phyloP scores from a whole-genome alignment of 2,797 vertebrate genomes.

The Pyrocephalus nanus region DNA sequence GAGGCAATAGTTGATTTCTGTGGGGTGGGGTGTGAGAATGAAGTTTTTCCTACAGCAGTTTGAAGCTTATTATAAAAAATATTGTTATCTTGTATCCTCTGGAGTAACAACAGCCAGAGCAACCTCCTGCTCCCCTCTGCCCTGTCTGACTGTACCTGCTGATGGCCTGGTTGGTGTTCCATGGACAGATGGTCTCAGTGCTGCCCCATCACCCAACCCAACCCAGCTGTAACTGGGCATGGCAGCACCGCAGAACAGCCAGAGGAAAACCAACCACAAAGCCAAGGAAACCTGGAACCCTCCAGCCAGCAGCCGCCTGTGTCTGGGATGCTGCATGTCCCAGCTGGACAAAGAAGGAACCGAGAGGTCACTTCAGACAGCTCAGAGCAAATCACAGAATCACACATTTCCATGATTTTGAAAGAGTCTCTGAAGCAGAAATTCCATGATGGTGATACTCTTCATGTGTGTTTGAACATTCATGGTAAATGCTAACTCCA shows the following conservation, averaged over 20 bases:
- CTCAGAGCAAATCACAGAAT: accelerated
- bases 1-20: not conserved
- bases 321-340: not conserved
- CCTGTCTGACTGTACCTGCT: not conserved
- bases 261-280: not conserved
- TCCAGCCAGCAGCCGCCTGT: not conserved
- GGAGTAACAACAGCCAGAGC: not conserved
- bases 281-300: not conserved
- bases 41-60: not conserved
- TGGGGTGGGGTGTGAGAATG: not conserved
- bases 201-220: not conserved
- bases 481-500: no score
- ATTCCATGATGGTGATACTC: not conserved
- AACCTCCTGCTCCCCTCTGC: not conserved
- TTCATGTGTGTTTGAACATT: not conserved
- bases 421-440: not conserved
- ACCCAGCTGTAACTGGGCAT: accelerated
- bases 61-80: not conserved
- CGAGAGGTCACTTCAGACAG: not conserved
- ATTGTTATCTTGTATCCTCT: not conserved
- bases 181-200: accelerated
- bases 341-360: not conserved
- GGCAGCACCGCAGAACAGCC: not conserved
- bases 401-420: not conserved
- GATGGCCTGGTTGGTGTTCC: not conserved